Base-by-base conservation (phyloP, 2,888 invertebrate genomes). In the Tetragnatha montana region DNA sequence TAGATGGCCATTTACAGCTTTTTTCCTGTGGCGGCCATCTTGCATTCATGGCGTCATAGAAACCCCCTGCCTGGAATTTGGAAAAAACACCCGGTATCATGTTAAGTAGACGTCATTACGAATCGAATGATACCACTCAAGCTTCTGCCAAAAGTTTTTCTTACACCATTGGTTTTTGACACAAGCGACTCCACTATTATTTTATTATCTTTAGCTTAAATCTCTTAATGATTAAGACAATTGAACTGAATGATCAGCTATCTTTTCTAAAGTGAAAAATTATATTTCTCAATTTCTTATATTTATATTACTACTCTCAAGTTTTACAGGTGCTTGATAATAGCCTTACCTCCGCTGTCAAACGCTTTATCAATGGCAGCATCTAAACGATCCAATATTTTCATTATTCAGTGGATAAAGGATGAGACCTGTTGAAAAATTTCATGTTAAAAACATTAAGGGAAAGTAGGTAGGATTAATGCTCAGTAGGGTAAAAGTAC, bases 291-390 rank as follows among this genome's bases (percentile, higher is more conserved):
- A 14, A 1, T 51, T 6, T 8, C 17, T 60, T 17, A 60, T 8
- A 60, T 10, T 12, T 6, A 17, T 17, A 60, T 0, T 60, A 17
- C 10, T 60, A 60, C 10, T 17, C 60, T 3, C 4, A 60, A 1
- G 17, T 3, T 17, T 12, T 4, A 60, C 17, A 8, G 12, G 4
- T 75, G 6, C 49, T 6, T 75, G 14, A 75, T 8, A 47, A n/a
- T 14, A 47, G 22, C 60, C 8, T 81, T 81, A 87, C 81, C 87
- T 76, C 87, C 87, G 6, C 81, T 68, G 19, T 87, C 70, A 70
- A 87, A 87, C 7, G 76, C n/a, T 14, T 70, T 71, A 8, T 47
- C 85, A 8, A 85, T 17, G 10, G 14, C 50, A n/a, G 69, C 70
- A 73, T 85, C 85, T 0, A 85, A 47, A 51, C n/a, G 50, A n/a